Evolutionary conservation across 1,140 invertebrate species (phyloP), one percentile per base, ranked within the genome.

Genomic region (Anagrus nilaparvatae): DNA sequence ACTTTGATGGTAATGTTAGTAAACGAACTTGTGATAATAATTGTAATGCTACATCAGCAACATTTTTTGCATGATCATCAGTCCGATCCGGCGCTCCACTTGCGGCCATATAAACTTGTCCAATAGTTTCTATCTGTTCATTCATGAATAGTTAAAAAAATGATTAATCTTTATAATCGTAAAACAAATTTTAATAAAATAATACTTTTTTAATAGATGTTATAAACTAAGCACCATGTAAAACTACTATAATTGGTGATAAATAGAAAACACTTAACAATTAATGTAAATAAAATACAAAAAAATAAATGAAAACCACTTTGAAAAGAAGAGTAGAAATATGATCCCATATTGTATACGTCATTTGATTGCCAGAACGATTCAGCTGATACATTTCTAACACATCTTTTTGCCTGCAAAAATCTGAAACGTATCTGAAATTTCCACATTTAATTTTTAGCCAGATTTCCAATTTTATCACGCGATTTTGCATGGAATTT

Each of bases 61-160:
- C 78, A 40, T 84, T 79, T 48, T 78, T 73, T 0, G 87, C 85
- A 58, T 96, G 91, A 33, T 78, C 65, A 8, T 78, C 74, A 29
- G 75, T 77, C 17, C 74, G 68, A 51, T 93, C 82, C 0, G 87
- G 87, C 1, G 86, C 85, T 0, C 87, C 87, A 17, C 83, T 84
- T 0, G 87, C 86, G 10, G 84, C 77, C 86, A 91, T 88, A 54
- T 91, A 91, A 24, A 87, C 79, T 48, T 82, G 78, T 13, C 86
- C 86, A 6, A 90, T 84, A 0, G 87, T 91, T 64, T 91, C 87
- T 17, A 91, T 85, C 81, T 88, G 61, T 43, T n/a, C n/a, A n/a
- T n/a, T n/a, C n/a, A n/a, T 31, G 14, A 38, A 30, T 9, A 41
- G 27, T 40, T 16, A 35, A 39, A 14, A 43, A 40, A 33, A 31